Evolutionary conservation across 1,140 invertebrate genomes (phyloP), one percentile per base, ranked within the genome.

Genomic region (Periplaneta americana): DNA sequence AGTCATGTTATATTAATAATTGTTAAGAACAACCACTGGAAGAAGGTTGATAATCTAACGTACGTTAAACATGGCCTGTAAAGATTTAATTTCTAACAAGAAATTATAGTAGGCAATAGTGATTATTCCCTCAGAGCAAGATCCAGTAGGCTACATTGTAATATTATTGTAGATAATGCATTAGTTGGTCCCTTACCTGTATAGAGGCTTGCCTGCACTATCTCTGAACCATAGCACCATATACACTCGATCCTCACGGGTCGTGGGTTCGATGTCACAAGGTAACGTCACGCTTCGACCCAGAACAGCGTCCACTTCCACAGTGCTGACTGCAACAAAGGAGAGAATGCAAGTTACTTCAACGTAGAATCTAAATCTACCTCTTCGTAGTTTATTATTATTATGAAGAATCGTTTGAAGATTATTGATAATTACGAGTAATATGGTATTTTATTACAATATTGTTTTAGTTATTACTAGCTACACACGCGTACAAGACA

Each of bases 181-280:
- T 15, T 8, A 8, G 48, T 1, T 66, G 48, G 28, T 32, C 39
- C 36, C 82, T 79, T 48, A 89, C 88, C 89, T 90, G 85, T 90
- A 90, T 75, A 90, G 88, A 13, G 90, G 89, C 75, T 87, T 88
- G 28, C 86, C 86, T 34, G 86, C 86, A 33, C 87, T 86, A 79
- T 89, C 88, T 82, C 88, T 86, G 84, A 89, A 90, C 90, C 90
- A 90, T 32, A 90, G 84, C 74, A 90, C 88, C 84, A 90, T 86
- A 76, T 86, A 85, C 36, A 90, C 87, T 78, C 87, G 85, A 81
- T 90, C 90, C 78, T 88, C 86, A 33, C 79, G 75, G 75, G 86
- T 85, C 32, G 78, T 33, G 8, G 88, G 86, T 74, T 85, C 85
- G n/a, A 89, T 85, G 79, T 88, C 87, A 84, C 89, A 89, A 11